Base-by-base conservation (phyloP, 2,797 vertebrate species). In the Fistularia tabacaria region DNA sequence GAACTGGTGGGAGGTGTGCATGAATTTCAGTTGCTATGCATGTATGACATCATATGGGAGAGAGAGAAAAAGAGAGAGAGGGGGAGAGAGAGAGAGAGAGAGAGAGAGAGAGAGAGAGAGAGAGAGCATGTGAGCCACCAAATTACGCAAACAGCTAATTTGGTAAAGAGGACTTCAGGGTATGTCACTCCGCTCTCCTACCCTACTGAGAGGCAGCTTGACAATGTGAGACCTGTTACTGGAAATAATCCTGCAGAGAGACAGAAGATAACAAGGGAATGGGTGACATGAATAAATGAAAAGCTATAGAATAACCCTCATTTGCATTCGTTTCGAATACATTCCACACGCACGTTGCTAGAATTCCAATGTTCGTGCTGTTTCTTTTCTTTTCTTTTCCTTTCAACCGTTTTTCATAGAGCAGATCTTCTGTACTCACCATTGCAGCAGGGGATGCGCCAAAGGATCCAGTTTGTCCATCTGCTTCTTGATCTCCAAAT, bases 1-100 rank as follows among this genome's bases (percentile, higher is more conserved):
- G 90, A 99, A 98, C 90, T 99, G 97, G 90, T 99, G 97, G 75
- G 97, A 98, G 69, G 97, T 99, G 93, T 99, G 97, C 97, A 99
- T 99, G 92, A 99, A 98, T 92, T 98, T 98, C 87, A 99, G 92
- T 94, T 99, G 96, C 97, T 98, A 88, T 86, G 25, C 74, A 80
- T 7, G 54, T 25, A 53, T 60, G 54, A 55, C 60, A 53, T 61
- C 51, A 69, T 55, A 11, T 37, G 43, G 37, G 43, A 60, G 58
- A 44, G 46, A 76, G 60, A 71, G 50, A 37, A 7, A 48, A 36
- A 59, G 51, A 62, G 13, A 69, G 46, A 80, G 38, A 68, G 3
- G 67, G 39, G 60, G n/a, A 62, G 14, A 71, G 40, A 39, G 43
- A 60, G 58, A 44, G 46, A 76, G 60, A 71, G 50, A 37, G 8